Conservation (phyloP, 2,888 invertebrate genomes). For the Liopterus haemorrhoidalis region DNA sequence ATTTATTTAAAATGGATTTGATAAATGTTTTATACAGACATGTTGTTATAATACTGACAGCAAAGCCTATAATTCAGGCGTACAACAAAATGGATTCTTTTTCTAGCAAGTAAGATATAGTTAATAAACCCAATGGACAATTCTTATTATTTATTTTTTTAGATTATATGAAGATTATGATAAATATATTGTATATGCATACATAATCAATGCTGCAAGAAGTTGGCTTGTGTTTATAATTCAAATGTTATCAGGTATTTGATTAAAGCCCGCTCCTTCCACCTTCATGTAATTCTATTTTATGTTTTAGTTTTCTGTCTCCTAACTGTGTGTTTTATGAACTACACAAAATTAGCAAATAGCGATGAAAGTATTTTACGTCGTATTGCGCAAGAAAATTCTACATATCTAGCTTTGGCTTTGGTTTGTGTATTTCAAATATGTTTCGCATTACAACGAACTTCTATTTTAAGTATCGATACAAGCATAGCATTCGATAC, state of each 20-base stretch:
- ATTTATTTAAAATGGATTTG: slow-evolving; percentile 33
- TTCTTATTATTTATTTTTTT: too few species aligned
- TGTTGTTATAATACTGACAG: slow-evolving; percentile 33
- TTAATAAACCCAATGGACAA: too few species aligned
- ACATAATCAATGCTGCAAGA: slow-evolving; percentile 35
- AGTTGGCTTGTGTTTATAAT: slow-evolving; percentile 36
- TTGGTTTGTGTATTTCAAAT: slow-evolving; percentile 16
- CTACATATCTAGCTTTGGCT: slow-evolving; percentile 11
- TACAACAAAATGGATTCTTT: slow-evolving; percentile 36
- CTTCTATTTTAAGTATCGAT: slow-evolving; percentile 10
- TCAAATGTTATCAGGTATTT: slow-evolving; percentile 36
- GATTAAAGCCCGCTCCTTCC: slow-evolving; percentile 4
- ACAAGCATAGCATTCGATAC: slow-evolving; percentile 11
- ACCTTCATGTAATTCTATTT: neutral
- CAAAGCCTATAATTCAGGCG: slow-evolving; percentile 36
- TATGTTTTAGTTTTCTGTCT: slow-evolving; percentile 10
- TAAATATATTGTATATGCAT: slow-evolving; percentile 34
- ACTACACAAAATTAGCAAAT: slow-evolving; percentile 3
- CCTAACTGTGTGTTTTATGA: slow-evolving; percentile 6
- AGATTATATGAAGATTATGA: slow-evolving; percentile 36
- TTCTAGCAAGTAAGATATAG: slow-evolving; percentile 29
- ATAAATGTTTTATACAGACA: slow-evolving; percentile 34
- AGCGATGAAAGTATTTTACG: neutral
- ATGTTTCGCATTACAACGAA: slow-evolving; percentile 13
- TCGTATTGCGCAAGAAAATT: neutral